Percentiles rank a stretch among this genome's conserved stretches.
Evolutionary conservation across 2,113 vertebrate genomes (phyloP).

Genomic region (Mystacornis crossleyi): DNA sequence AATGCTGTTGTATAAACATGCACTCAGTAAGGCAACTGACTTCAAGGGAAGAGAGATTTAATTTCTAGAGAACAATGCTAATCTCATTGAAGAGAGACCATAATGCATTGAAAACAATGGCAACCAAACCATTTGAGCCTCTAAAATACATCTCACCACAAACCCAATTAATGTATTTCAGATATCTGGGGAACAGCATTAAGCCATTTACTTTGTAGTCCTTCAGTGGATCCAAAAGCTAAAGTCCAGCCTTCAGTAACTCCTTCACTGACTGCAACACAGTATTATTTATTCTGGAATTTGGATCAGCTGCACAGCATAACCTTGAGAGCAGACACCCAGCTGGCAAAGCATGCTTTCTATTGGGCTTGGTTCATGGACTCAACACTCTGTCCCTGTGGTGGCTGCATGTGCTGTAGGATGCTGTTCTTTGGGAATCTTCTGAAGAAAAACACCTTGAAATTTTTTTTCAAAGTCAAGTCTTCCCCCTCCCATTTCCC

Average conservation of each 20-base stretch:
- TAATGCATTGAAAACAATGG: not conserved
- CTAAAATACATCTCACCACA: not conserved
- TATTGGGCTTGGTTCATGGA: not conserved
- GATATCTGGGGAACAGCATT: not conserved
- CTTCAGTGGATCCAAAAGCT: not conserved
- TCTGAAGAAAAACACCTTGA: not conserved
- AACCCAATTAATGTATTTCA: not conserved
- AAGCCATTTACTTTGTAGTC: not conserved
- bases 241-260: not conserved
- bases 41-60: not conserved
- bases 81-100: not conserved
- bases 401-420: accelerated
- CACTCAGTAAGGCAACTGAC: not conserved
- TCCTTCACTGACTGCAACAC: not conserved
- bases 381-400: not conserved
- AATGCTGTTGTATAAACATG: not conserved
- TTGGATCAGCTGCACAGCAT: not conserved
- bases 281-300: not conserved
- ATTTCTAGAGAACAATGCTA: not conserved
- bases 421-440: not conserved
- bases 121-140: not conserved
- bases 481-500: not conserved
- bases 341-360: not conserved
- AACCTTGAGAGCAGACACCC: not conserved
- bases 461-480: not conserved